Conservation (phyloP, 2,888 invertebrate species). For the Cheilosia impressa region DNA sequence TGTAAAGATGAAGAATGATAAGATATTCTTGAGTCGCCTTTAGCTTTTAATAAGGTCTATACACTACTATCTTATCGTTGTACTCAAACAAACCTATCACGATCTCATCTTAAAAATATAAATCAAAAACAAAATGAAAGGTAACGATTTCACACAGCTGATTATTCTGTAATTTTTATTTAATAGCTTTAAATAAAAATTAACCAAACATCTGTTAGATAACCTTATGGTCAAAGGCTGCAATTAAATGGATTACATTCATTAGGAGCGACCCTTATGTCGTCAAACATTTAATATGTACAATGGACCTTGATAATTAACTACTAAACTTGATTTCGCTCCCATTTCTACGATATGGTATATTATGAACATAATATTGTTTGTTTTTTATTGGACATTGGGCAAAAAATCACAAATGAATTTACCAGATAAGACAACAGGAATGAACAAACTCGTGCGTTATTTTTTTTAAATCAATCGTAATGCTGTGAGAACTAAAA, state of each 20-base stretch:
- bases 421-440: too few species aligned
- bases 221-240: slow-evolving; percentile 30
- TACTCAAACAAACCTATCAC: too few species aligned
- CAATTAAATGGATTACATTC: slow-evolving; percentile 34
- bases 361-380: too few species aligned
- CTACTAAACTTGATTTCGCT: not conserved
- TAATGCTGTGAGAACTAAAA: too few species aligned
- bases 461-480: too few species aligned
- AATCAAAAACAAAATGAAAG: too few species aligned
- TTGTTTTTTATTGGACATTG: too few species aligned
- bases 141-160: too few species aligned
- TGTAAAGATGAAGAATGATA: not conserved
- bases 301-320: slow-evolving; percentile 30
- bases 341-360: not conserved
- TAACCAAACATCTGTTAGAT: slow-evolving; percentile 8
- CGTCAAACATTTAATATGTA: slow-evolving; percentile 17
- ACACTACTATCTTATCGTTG: too few species aligned
- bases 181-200: not conserved
- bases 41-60: not conserved
- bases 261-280: slow-evolving; percentile 30
- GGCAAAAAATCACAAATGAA: too few species aligned
- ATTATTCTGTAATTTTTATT: not conserved
- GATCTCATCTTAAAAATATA: not conserved
- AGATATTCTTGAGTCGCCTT: not conserved
- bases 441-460: too few species aligned